Evolutionary conservation across 2,797 vertebrate genomes (phyloP), one percentile per base, ranked within the genome.

Genomic region (Ficedula albicollis): DNA sequence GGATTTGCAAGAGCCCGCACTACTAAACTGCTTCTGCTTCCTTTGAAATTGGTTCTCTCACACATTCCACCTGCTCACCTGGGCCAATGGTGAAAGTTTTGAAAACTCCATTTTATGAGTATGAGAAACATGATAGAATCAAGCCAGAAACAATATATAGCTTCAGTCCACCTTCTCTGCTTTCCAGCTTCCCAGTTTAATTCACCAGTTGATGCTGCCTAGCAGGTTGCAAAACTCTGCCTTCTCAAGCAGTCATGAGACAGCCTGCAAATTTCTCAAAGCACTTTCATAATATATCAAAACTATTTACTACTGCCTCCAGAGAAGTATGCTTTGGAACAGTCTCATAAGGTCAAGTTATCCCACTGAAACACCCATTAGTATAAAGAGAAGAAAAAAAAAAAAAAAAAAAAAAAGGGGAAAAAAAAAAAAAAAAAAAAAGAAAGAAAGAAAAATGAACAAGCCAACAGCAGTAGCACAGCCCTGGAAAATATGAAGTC

Each of bases 401-500:
- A 30, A 30, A 32, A 16, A 55, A 48, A 38, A n/a, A 39, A 63
- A 38, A 38, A 38, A n/a, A n/a, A n/a, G n/a, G n/a, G 10, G 6
- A 44, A 49, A 9, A 66, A 46, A 56, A 62, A 83, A n/a, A n/a
- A 51, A 48, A 26, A 15, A 34, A 15, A 55, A 43, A 38, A n/a
- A 43, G 56, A 38, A 39, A 39, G 10, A 6, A 46, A 51, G 9
- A 66, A 46, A 60, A 62, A 83, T 26, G 19, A 90, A 73, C 30
- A 81, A 89, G 52, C 67, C 51, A 87, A 63, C 48, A 74, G 38
- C 60, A 64, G 26, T 62, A 92, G 58, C 46, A 41, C 55, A 84
- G 63, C 81, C 54, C 66, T 94, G 95, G 96, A 95, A 97, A 96
- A 94, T 96, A 87, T 96, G 95, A 96, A 95, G 91, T 96, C 93